phyloP scores from a whole-genome alignment of 2,888 invertebrate genomes.

The Cerastis leucographa region DNA sequence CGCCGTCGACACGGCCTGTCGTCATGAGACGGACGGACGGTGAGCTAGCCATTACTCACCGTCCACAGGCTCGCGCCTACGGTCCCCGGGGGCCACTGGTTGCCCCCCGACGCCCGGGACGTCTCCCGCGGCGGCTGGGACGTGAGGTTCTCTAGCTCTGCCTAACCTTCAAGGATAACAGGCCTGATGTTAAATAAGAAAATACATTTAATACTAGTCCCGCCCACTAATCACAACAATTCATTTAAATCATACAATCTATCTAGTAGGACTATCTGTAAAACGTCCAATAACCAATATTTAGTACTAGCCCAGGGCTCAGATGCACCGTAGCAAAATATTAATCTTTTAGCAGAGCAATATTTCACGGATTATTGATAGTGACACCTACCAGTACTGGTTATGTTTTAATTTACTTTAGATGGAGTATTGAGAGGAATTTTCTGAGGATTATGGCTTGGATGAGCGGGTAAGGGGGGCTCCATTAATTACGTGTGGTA shows the following conservation, averaged over 20 bases:
- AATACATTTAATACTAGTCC: slow-evolving; percentile 2
- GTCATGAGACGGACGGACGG: no score
- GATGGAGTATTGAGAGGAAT: background rate
- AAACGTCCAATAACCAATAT: slow-evolving; percentile 34
- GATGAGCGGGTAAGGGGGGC: background rate
- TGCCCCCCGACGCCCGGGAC: no score
- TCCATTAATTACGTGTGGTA: no score
- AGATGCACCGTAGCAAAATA: slow-evolving; percentile 49
- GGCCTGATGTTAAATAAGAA: background rate
- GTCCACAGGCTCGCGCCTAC: no score
- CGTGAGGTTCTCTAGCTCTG: no score
- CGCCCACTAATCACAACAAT: slow-evolving; percentile 26
- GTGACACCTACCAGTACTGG: slow-evolving; percentile 47
- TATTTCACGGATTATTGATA: slow-evolving; percentile 61
- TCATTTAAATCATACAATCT: slow-evolving; percentile 20
- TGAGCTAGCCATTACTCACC: no score
- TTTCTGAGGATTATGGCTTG: slow-evolving; percentile 21
- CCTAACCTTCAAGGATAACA: no score
- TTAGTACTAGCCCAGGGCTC: slow-evolving; percentile 16
- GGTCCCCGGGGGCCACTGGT: no score
- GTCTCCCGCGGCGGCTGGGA: no score
- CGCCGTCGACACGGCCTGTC: no score
- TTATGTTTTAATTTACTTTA: slow-evolving; percentile 53
- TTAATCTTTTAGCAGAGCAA: slow-evolving; percentile 60
- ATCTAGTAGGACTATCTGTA: slow-evolving; percentile 4